Base-by-base conservation (phyloP, 1,140 invertebrate genomes). In the Chrysopa pallens region DNA sequence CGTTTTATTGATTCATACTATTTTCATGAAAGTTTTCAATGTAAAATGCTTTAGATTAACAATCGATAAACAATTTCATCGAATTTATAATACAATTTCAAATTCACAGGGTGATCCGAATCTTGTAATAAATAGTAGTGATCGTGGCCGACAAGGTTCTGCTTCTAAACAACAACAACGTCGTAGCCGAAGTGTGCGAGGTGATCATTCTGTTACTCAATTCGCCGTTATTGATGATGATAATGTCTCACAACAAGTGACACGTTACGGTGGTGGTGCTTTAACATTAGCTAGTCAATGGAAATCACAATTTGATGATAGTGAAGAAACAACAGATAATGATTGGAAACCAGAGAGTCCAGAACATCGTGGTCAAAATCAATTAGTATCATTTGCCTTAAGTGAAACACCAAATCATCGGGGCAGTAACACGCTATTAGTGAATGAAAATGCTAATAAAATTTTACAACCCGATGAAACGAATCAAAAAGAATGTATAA, bases 291-390 rank as follows among this genome's bases (percentile, higher is more conserved):
- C 84, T 0, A 90, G 85, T 1, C 79, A 90, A 52, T 93, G 89
- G 89, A 91, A 92, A 56, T 90, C 84, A 3, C 86, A 91, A 55
- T 92, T 93, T 55, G 87, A 92, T 56, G 88, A 93, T 57, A 90
- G 86, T 0, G 88, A 92, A 50, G 85, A 88, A 54, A 80, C 78
- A 8, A 87, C 84, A 0, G 87, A 93, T 59, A 88, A 91, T 58
- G 86, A 92, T 58, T 87, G 85, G 83, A 87, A 87, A 57, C 81
- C 79, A 41, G 86, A 90, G 46, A 80, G 77, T 55, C 78, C 78
- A 0, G 78, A 80, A 49, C 77, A 80, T 53, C 72, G 70, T 11
- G 8, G 3, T 11, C 8, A 33, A 11, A 9, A 33, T 33, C 31
- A 9, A 11, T 6, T 33, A 33, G 8, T 11, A 11, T 33, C 31